phyloP scores from a whole-genome alignment of 2,113 vertebrate species.

The Hiodon alosoides region DNA sequence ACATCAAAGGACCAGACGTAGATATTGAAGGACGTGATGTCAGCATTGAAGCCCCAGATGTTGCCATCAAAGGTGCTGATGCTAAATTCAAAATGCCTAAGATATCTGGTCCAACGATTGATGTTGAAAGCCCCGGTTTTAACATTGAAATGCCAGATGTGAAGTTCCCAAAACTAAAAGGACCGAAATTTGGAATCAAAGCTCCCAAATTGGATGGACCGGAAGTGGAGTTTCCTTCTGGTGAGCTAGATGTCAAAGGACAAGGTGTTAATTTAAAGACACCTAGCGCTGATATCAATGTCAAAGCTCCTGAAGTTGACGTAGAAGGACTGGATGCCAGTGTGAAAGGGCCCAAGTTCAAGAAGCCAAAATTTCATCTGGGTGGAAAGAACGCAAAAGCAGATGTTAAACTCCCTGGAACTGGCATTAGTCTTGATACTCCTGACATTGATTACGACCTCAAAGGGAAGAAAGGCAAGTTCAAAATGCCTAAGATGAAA shows the following conservation, averaged over 20 bases:
- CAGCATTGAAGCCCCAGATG: constrained; percentile 37
- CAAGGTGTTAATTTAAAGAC: constrained; percentile 2
- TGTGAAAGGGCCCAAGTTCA: constrained; percentile 62
- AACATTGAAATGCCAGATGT: constrained; percentile 48
- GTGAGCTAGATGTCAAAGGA: neutral
- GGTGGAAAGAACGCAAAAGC: constrained; percentile 64
- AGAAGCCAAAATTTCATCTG: constrained; percentile 67
- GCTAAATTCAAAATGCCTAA: constrained; percentile 2
- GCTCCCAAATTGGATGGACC: neutral
- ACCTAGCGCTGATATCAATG: constrained; percentile 33
- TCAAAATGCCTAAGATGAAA: constrained; percentile 87
- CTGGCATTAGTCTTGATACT: constrained; percentile 60
- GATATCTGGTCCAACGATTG: constrained; percentile 43
- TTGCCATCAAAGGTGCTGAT: neutral
- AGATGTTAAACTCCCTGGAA: constrained; percentile 57
- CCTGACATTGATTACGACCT: constrained; percentile 58
- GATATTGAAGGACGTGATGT: constrained; percentile 11
- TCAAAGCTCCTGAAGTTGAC: constrained; percentile 35
- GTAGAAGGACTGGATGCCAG: constrained; percentile 34
- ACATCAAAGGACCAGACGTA: constrained; percentile 40
- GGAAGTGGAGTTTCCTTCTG: constrained; percentile 14
- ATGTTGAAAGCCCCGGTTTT: constrained; percentile 46
- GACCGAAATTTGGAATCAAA: neutral
- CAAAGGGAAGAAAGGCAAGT: constrained; percentile 83
- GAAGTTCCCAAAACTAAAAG: constrained; percentile 26